Base-by-base conservation (phyloP, 2,797 vertebrate genomes). In the Ataeniobius toweri region DNA sequence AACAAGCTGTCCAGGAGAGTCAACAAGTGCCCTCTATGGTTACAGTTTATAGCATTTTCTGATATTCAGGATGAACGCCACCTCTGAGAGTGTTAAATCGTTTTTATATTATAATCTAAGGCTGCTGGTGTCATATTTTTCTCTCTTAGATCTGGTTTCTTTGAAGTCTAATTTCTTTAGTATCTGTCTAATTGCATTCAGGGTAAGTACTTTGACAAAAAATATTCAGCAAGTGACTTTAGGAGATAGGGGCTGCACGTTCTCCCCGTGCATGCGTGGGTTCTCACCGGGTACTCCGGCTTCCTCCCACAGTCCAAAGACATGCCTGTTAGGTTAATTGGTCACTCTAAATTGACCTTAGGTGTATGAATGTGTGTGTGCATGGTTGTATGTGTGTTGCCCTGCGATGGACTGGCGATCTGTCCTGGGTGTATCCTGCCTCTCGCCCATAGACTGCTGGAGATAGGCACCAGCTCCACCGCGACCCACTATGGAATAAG, bases 171-270 rank as follows among this genome's bases (percentile, higher is more conserved):
- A 81, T 71, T 63, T 65, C 1, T 31, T 79, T 39, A 68, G 74
- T 85, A 76, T 78, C 71, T 73, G 61, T 48, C 5, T 76, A 82
- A 85, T 78, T 82, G 31, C 59, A 44, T 78, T 85, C 67, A 26
- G 6, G 6, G 18, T 5, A 18, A 53, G 16, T 2, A n/a, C n/a
- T 26, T 16, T 69, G 0, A 46, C 13, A 7, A 48, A 46, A 69
- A 6, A 26, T 46, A 69, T 46, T 44, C 67, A 46, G 39, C 6
- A 10, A 46, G 24, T 26, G 41, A 69, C 67, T 69, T 69, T 1
- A 24, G 20, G 31, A 51, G 55, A 58, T 31, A 31, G 31, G 31
- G 31, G 31, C 31, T 31, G 31, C 31, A 31, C 31, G 31, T 31
- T 31, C 31, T 31, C 31, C 31, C 31, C 31, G 2, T 31, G 31